Base-by-base conservation (phyloP, 2,113 vertebrate genomes). In the Scomber colias region DNA sequence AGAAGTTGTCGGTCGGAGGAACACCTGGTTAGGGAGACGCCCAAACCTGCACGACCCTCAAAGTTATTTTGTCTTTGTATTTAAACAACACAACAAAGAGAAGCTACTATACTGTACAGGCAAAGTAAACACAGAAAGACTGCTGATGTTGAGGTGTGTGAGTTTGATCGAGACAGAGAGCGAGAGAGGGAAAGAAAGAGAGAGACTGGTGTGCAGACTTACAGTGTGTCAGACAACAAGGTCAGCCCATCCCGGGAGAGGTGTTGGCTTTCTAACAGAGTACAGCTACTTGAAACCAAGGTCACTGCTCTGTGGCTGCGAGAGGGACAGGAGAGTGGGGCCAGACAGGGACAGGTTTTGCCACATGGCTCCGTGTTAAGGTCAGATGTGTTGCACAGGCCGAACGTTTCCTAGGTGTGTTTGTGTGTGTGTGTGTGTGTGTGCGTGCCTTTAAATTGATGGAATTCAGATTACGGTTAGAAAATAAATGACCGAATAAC, bases 201-300 rank as follows among this genome's bases (percentile, higher is more conserved):
- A 82, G 61, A 72, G 57, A 83, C 83, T 61, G 77, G 84, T 27
- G 69, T 89, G 77, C 83, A 90, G 87, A 91, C 88, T 87, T 90
- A 75, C 90, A 90, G 82, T 83, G 84, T 90, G 89, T 84, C 90
- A 92, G 82, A 92, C 88, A 93, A 93, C 93, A 94, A 95, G 93
- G 92, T 94, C 93, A 91, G 82, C 69, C 86, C 91, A 92, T 93
- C 94, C 93, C 92, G 35, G 71, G 93, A 94, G 94, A 93, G 93
- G 90, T 93, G 90, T 93, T 94, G 92, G 93, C 90, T 95, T 94
- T 92, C 92, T 81, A 94, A 83, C 90, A 88, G 89, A 89, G 90
- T 78, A 92, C 81, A 88, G 92, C 92, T 90, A 94, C 92, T 93
- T 89, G 93, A 95, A 92, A 94, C 93, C 92, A 95, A 93, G 94